phyloP scores from a whole-genome alignment of 2,113 vertebrate species.

The Oryzias javanicus region DNA sequence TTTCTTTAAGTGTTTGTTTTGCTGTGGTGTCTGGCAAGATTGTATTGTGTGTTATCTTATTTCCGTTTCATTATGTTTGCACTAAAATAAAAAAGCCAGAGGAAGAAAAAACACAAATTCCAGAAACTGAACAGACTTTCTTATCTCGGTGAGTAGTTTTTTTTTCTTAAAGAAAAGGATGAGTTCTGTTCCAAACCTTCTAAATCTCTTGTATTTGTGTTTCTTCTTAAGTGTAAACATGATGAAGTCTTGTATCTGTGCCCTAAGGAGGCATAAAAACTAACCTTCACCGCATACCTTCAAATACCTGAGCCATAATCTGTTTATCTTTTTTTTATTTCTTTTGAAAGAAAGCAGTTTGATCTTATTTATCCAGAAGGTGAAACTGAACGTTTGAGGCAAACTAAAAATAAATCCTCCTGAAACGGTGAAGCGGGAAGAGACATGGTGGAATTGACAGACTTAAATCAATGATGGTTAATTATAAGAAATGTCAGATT shows the following conservation, averaged over 20 bases:
- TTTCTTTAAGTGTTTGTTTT: too few relatives aligned
- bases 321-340: neutral
- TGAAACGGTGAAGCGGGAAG: too few relatives aligned
- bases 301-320: neutral
- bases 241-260: conserved; percentile 1
- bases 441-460: too few relatives aligned
- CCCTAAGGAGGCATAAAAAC: neutral
- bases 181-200: neutral
- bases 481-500: too few relatives aligned
- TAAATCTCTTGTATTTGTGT: conserved; percentile 1
- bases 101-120: conserved; percentile 24
- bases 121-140: conserved; percentile 10
- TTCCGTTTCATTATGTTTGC: conserved; percentile 29
- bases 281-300: conserved; percentile 9
- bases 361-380: neutral
- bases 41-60: conserved; percentile 27
- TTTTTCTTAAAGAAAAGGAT: too few relatives aligned
- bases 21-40: too few relatives aligned
- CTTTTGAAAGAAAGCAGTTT: neutral
- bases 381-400: neutral
- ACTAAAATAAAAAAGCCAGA: conserved; percentile 28
- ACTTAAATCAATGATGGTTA: too few relatives aligned
- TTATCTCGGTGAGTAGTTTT: neutral
- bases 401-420: too few relatives aligned
- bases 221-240: neutral